A percentile compares a stretch with the other conserved stretches of the same genome.
Evolutionary conservation across 1,140 invertebrate genomes (phyloP).

Genomic region (Hyles euphorbiae): DNA sequence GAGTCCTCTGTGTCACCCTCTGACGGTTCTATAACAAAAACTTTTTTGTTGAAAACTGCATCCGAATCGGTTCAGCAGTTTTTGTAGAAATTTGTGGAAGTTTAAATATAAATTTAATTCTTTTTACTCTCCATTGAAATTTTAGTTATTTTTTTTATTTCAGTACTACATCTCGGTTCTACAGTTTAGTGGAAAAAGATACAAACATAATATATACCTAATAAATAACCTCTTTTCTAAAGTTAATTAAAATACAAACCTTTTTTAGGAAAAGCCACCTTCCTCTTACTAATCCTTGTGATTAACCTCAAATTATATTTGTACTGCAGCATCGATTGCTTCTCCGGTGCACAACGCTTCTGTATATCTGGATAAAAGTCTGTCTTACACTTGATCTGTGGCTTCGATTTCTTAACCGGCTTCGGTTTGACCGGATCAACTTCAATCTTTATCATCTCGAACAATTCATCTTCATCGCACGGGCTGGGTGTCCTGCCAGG

Average conservation of each 20-base stretch:
- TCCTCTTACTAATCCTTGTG: slow-evolving; percentile 41
- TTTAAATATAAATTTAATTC: too few relatives aligned
- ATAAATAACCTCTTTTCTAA: slow-evolving; percentile 3
- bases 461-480: too few relatives aligned
- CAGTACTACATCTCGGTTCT: slow-evolving; percentile 5
- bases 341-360: slow-evolving; percentile 23
- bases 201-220: background rate
- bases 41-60: slow-evolving; percentile 18
- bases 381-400: slow-evolving; percentile 9
- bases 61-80: too few relatives aligned
- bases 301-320: slow-evolving; percentile 42
- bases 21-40: slow-evolving; percentile 22
- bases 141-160: slow-evolving; percentile 5
- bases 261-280: slow-evolving; percentile 32
- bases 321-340: slow-evolving; percentile 37
- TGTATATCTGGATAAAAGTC: slow-evolving; percentile 44
- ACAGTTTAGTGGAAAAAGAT: background rate
- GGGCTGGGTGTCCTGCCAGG: too few relatives aligned
- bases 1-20: background rate
- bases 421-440: background rate
- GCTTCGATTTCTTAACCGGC: background rate
- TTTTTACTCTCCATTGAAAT: too few relatives aligned
- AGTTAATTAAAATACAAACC: slow-evolving; percentile 12
- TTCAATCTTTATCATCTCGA: too few relatives aligned
- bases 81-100: too few relatives aligned